Percentiles rank a stretch among this genome's conserved stretches.
Conservation (phyloP, 2,888 invertebrate species). For the Malacosoma neustria region DNA sequence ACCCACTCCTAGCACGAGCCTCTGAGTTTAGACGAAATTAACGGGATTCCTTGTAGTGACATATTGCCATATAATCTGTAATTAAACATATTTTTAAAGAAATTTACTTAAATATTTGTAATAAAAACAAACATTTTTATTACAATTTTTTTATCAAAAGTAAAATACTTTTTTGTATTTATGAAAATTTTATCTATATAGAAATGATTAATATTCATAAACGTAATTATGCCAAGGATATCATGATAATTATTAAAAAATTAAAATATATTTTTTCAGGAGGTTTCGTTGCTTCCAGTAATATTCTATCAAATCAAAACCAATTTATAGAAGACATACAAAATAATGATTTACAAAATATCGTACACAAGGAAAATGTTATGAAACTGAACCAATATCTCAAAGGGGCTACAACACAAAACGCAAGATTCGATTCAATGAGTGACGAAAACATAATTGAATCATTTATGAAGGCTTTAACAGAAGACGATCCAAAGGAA, state of each 20-base stretch:
- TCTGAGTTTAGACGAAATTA: too few species aligned
- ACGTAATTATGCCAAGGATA: too few species aligned
- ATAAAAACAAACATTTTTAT: too few species aligned
- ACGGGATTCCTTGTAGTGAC: too few species aligned
- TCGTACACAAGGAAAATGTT: constrained; percentile 80
- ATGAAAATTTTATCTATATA: too few species aligned
- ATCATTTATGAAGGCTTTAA: constrained; percentile 77
- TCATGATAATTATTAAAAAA: constrained; percentile 1
- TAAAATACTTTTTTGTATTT: too few species aligned
- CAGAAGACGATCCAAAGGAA: constrained; percentile 72
- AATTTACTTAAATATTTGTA: too few species aligned
- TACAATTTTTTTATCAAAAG: too few species aligned
- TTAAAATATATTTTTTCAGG: constrained; percentile 50
- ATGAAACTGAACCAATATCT: constrained; percentile 76
- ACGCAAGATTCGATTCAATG: constrained; percentile 55
- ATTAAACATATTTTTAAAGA: too few species aligned
- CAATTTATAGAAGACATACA: constrained; percentile 79
- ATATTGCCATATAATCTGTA: too few species aligned
- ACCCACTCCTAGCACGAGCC: too few species aligned
- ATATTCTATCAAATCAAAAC: constrained; percentile 78
- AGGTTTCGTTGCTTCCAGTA: constrained; percentile 81
- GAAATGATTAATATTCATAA: too few species aligned
- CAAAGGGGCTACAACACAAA: constrained; percentile 41
- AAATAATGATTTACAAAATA: constrained; percentile 73
- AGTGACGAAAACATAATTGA: constrained; percentile 73